Evolutionary conservation across 2,113 vertebrate species (phyloP).

Genomic region (Apus apus): DNA sequence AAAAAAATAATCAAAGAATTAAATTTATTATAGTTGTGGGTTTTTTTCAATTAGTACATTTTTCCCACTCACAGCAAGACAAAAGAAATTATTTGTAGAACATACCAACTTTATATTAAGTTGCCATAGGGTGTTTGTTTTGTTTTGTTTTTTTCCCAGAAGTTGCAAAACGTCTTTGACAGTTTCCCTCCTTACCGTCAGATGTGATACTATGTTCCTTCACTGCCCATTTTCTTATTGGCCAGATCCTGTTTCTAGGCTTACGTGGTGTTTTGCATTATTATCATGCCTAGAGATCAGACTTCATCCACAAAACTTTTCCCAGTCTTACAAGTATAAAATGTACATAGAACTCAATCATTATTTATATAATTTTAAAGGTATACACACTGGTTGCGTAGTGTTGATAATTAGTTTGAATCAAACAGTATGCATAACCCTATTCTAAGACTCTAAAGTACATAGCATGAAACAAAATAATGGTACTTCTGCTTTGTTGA

Average conservation of each 20-base stretch:
- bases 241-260: not conserved
- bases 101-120: not conserved
- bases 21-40: not conserved
- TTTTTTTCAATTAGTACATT: not conserved
- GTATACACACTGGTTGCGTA: not conserved
- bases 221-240: not conserved
- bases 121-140: not conserved
- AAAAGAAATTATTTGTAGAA: not conserved
- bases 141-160: not conserved
- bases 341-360: not conserved
- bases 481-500: not conserved
- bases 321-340: not conserved
- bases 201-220: not conserved
- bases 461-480: not conserved
- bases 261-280: not conserved
- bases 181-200: not conserved
- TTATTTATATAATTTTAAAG: not conserved
- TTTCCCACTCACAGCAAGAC: not conserved
- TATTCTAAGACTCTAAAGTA: not conserved
- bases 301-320: not conserved
- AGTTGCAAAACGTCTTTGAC: not conserved
- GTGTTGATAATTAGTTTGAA: not conserved
- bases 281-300: not conserved
- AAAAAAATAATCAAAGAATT: not conserved
- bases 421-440: not conserved